Base-by-base conservation (phyloP, 2,888 invertebrate species). In the Gasteruption jaculator region DNA sequence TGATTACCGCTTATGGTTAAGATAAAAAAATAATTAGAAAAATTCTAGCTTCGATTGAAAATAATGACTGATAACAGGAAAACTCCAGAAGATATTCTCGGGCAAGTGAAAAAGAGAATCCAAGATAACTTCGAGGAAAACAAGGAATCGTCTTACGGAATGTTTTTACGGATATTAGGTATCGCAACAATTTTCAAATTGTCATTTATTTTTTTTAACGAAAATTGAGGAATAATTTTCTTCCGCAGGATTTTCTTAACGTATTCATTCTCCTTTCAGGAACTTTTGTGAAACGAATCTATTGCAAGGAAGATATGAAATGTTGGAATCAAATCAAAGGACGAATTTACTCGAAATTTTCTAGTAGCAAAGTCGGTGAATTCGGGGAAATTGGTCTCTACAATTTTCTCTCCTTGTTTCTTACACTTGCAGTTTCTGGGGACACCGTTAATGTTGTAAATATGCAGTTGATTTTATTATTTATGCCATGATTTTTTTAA, bases 261-360 rank as follows among this genome's bases (percentile, higher is more conserved):
- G n/a, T n/a, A n/a, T n/a, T 26, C 15, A 15, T 32, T 31, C 40
- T 26, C 31, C 5, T 48, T 50, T 24, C 31, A 71, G 72, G 71
- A 11, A 56, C 50, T 8, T 68, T 71, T 50, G 54, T 73, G 31
- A 53, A 58, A 41, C 65, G 61, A 35, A 57, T 58, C 32, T 61
- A 64, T 35, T 53, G 54, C 22, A 50, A 43, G 19, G 53, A 43
- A 6, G 66, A 71, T 29, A 46, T 52, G 6, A 66, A 67, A 45
- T 60, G 65, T 48, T 74, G 74, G 73, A 72, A 72, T 49, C 73
- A 78, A 55, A 66, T 80, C 8, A 67, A 77, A 48, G 78, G 80
- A 1, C 71, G 80, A 38, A 74, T 81, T 43, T 79, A 75, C 48
- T 75, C 78, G 1, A 80, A 80, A 58, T 78, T 80, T 43, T 75